Conservation (phyloP, 2,797 vertebrate species). For the Myripristis jacobus region DNA sequence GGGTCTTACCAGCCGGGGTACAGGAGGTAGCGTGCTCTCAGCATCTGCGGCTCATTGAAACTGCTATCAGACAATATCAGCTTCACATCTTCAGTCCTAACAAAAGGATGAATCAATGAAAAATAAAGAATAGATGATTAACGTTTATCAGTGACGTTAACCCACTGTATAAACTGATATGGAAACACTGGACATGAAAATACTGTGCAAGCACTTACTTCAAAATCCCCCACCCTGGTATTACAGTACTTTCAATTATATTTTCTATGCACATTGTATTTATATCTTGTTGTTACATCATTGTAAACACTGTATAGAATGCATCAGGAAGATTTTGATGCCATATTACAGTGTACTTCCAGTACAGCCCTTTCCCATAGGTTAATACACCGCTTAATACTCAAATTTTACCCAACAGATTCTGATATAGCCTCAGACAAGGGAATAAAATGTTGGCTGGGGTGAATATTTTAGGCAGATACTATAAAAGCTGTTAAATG, state of each 20-base stretch:
- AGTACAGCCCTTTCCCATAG: background rate
- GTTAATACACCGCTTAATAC: background rate
- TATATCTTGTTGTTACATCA: background rate
- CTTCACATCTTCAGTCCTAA: conserved; percentile 92
- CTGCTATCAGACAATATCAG: conserved; percentile 91
- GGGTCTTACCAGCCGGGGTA: conserved; percentile 94
- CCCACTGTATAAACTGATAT: background rate
- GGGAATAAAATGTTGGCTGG: conserved; percentile 20
- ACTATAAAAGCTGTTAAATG: conserved; percentile 57
- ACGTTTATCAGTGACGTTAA: background rate
- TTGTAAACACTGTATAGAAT: background rate
- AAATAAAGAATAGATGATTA: too few relatives aligned
- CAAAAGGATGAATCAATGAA: conserved; percentile 1
- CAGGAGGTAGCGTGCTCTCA: conserved; percentile 92
- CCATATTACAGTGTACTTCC: background rate
- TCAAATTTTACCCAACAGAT: conserved; percentile 5
- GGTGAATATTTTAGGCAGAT: conserved; percentile 46
- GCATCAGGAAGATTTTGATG: background rate
- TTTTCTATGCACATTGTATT: background rate
- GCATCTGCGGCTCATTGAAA: conserved; percentile 91
- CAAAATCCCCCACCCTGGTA: background rate
- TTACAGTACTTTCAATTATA: background rate
- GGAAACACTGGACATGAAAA: background rate
- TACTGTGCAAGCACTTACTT: background rate
- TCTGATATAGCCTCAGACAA: conserved; percentile 29